These are phyloP conservation scores for Galaxea fascicularis DNA, from an alignment of 92 coral and sea anemone genomes.

Conservation along the genomic window DNA sequence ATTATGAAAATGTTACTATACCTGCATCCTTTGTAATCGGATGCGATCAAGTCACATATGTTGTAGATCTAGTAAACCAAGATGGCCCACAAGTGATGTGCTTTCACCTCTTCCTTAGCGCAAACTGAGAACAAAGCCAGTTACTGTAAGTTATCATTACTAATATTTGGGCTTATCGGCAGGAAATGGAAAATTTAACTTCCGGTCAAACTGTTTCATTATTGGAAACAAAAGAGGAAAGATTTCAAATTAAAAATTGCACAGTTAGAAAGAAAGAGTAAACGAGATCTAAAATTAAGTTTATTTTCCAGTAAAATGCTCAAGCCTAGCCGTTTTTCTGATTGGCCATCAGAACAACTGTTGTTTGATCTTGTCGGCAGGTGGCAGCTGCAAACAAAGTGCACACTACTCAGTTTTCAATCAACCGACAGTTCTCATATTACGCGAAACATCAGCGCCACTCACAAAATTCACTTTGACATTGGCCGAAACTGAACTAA, in stretches of 20 bases:
- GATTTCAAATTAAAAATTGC: neutral
- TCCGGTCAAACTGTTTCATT: neutral
- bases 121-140: neutral
- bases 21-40: no score
- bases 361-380: neutral
- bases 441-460: neutral
- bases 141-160: neutral
- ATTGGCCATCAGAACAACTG: constrained; percentile 7
- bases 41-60: no score
- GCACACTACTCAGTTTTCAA: neutral
- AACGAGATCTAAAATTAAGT: constrained; percentile 3
- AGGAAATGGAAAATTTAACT: neutral
- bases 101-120: neutral
- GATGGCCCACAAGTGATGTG: no score
- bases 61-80: no score
- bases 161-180: neutral
- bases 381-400: neutral
- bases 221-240: neutral
- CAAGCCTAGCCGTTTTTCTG: neutral
- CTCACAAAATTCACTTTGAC: neutral
- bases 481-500: no score
- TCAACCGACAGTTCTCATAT: neutral
- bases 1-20: no score
- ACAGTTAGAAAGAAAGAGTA: neutral
- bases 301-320: neutral